Evolutionary conservation across 2,888 invertebrate species (phyloP).

Genomic region (Eilema depressum): DNA sequence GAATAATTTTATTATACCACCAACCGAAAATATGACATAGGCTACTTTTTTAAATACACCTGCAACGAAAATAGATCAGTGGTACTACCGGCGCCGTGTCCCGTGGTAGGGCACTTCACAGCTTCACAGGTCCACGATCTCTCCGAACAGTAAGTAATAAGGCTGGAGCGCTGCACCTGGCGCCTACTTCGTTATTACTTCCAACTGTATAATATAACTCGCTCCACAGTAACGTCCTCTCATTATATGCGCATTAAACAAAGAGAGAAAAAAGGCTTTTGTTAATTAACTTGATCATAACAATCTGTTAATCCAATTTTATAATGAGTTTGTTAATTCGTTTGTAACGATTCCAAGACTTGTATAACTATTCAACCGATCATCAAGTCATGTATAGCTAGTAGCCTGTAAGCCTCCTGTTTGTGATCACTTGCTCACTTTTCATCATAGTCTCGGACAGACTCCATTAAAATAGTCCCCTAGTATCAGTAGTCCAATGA

Average conservation of each 20-base stretch:
- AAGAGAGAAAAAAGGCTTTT: not conserved
- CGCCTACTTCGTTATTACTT: not conserved
- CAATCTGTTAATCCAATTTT: not conserved
- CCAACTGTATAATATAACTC: not conserved
- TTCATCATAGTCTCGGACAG: too few relatives aligned
- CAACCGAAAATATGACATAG: too few relatives aligned
- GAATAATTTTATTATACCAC: not conserved
- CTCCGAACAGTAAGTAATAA: not conserved
- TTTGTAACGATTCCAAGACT: not conserved
- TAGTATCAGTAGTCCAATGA: too few relatives aligned
- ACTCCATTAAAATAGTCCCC: too few relatives aligned
- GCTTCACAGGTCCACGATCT: not conserved
- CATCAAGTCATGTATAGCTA: too few relatives aligned
- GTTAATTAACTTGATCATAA: not conserved
- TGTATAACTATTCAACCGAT: too few relatives aligned
- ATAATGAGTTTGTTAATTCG: not conserved
- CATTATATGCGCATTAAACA: conserved; percentile 10
- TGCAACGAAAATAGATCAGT: not conserved
- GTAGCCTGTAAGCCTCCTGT: too few relatives aligned
- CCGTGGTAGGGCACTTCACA: not conserved
- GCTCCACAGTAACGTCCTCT: not conserved
- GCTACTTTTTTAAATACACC: not conserved
- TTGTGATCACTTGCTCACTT: too few relatives aligned
- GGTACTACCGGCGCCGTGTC: too few relatives aligned
- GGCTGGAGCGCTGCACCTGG: conserved; percentile 5